Evolutionary conservation across 64 coral and sea anemone genomes (phyloP).

Genomic region (Pachyseris speciosa): DNA sequence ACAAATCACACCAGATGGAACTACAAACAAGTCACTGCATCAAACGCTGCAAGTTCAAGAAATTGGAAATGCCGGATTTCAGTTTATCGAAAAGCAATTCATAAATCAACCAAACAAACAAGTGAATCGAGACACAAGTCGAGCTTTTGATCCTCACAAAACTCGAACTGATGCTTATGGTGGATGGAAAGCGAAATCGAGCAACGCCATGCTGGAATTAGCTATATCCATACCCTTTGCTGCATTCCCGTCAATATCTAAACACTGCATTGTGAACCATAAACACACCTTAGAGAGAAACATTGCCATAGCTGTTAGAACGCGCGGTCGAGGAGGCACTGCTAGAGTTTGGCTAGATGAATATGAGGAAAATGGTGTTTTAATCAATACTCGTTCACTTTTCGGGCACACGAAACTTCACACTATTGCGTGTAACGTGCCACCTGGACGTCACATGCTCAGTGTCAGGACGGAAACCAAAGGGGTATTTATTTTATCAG

Average conservation of each 20-base stretch:
- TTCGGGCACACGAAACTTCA: slow-evolving; percentile 10
- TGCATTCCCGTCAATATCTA: neutral
- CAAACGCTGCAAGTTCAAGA: neutral
- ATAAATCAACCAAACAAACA: neutral
- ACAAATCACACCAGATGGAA: slow-evolving; percentile 4
- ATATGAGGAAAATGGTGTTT: neutral
- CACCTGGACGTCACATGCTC: neutral
- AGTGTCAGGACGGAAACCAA: neutral
- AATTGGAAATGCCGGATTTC: slow-evolving; percentile 2
- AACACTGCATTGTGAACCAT: neutral
- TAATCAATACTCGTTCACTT: neutral
- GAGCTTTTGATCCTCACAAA: neutral
- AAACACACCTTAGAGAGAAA: neutral
- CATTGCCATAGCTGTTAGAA: slow-evolving; percentile 1
- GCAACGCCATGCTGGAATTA: neutral
- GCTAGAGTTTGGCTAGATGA: slow-evolving; percentile 27
- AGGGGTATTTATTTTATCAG: slow-evolving; percentile 22
- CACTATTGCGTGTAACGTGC: neutral
- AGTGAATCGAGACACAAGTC: neutral
- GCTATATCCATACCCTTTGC: neutral
- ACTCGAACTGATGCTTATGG: slow-evolving; percentile 3
- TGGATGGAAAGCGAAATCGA: neutral
- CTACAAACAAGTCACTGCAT: neutral
- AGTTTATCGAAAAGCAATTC: neutral
- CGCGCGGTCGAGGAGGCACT: neutral